Conservation (phyloP, 2,888 invertebrate species). For the Brachypalpus laphriformis region DNA sequence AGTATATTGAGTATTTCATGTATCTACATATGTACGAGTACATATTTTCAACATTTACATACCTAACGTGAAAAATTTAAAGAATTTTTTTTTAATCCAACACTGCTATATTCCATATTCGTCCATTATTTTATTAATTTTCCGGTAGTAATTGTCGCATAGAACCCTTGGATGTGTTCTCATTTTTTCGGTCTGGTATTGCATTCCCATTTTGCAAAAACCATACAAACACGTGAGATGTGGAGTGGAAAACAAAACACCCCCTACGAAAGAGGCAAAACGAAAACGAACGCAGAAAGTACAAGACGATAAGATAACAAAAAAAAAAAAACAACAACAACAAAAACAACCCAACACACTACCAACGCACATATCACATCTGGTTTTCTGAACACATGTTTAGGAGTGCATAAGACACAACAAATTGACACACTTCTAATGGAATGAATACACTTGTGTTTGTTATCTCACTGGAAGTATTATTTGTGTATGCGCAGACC, state of each 20-base stretch:
- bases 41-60: too few relatives aligned
- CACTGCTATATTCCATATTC: too few relatives aligned
- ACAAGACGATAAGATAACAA: not conserved
- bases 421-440: slow-evolving; percentile 41
- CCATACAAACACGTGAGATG: not conserved
- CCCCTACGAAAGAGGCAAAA: too few relatives aligned
- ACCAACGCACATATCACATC: slow-evolving; percentile 34
- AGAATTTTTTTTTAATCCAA: too few relatives aligned
- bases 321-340: not conserved
- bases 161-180: too few relatives aligned
- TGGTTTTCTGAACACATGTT: slow-evolving; percentile 48
- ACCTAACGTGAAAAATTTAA: too few relatives aligned
- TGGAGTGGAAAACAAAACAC: too few relatives aligned
- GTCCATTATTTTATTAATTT: too few relatives aligned
- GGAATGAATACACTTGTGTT: slow-evolving; percentile 31
- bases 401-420: slow-evolving; percentile 27
- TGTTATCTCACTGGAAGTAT: slow-evolving; percentile 37
- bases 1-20: too few relatives aligned
- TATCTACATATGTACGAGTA: too few relatives aligned
- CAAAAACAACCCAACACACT: slow-evolving; percentile 43
- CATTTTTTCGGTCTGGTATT: too few relatives aligned
- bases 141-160: too few relatives aligned
- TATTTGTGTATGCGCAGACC: not conserved
- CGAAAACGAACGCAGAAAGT: not conserved
- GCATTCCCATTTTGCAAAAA: not conserved